Percentiles rank a stretch among this genome's conserved stretches.
phyloP scores from a whole-genome alignment of 1,140 invertebrate species.

The Drosophila sechellia region DNA sequence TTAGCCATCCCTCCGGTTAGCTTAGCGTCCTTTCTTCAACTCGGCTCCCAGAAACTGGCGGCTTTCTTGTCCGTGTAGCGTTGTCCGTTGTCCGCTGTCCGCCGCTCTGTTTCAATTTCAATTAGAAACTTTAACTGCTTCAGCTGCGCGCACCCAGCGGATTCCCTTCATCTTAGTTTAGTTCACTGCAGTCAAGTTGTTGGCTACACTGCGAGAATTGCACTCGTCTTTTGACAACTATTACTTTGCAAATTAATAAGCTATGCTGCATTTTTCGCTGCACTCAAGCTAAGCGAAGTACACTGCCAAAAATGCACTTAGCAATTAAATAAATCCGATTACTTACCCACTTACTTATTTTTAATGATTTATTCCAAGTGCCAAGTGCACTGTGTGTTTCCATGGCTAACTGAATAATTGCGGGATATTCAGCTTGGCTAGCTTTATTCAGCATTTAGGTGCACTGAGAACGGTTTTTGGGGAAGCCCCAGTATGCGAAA shows the following conservation, averaged over 20 bases:
- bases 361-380: not conserved
- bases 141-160: constrained; percentile 31
- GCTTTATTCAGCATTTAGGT: not conserved
- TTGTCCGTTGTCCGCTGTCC: constrained; percentile 19
- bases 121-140: constrained; percentile 77
- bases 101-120: constrained; percentile 71
- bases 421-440: not conserved
- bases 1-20: not conserved
- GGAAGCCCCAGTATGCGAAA: not conserved
- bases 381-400: not conserved
- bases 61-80: constrained; percentile 27
- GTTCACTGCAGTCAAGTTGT: constrained; percentile 20
- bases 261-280: no score
- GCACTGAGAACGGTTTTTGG: not conserved
- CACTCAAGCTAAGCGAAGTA: no score
- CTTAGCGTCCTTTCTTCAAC: not conserved
- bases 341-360: not conserved
- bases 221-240: no score
- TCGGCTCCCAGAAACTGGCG: constrained; percentile 3
- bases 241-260: no score
- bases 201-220: constrained; percentile 25
- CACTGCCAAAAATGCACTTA: no score
- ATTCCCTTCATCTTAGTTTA: constrained; percentile 36
- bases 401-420: constrained; percentile 2
- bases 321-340: not conserved